These are phyloP conservation scores for Remorina albescens DNA, from an alignment of 2,797 vertebrate species.

Conservation along the genomic window DNA sequence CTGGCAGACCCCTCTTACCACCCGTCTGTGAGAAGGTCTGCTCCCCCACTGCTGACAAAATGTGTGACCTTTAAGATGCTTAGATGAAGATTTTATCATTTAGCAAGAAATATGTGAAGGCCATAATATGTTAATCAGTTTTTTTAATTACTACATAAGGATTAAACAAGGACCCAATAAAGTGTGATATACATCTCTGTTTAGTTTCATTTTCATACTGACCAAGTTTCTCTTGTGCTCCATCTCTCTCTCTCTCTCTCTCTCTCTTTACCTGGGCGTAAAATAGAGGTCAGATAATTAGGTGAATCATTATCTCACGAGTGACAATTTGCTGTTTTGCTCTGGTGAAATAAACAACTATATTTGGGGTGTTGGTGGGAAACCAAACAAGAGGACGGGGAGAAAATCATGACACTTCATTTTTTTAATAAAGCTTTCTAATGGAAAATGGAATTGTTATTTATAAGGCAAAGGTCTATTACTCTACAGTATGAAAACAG, in stretches of 20 bases:
- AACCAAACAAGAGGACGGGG: background rate
- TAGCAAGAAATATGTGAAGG: background rate
- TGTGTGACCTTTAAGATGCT: conserved; percentile 1
- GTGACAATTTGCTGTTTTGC: background rate
- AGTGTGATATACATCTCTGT: background rate
- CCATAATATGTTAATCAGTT: background rate
- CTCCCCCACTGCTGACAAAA: too few relatives aligned
- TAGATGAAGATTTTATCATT: background rate
- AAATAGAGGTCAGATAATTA: background rate
- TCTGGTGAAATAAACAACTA: background rate
- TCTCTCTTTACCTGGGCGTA: background rate
- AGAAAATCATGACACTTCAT: background rate
- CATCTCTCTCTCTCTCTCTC: too few relatives aligned
- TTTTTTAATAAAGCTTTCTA: background rate
- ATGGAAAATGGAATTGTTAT: background rate
- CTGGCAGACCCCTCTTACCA: background rate
- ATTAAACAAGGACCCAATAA: background rate
- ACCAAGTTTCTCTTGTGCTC: background rate
- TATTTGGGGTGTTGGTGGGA: background rate
- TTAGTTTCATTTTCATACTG: background rate
- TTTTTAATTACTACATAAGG: background rate
- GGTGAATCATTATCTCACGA: background rate
- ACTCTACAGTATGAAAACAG: background rate
- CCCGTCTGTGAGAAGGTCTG: background rate
- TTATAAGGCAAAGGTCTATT: background rate